Conservation (phyloP, 2,888 invertebrate genomes). For the Metacarcinus magister region DNA sequence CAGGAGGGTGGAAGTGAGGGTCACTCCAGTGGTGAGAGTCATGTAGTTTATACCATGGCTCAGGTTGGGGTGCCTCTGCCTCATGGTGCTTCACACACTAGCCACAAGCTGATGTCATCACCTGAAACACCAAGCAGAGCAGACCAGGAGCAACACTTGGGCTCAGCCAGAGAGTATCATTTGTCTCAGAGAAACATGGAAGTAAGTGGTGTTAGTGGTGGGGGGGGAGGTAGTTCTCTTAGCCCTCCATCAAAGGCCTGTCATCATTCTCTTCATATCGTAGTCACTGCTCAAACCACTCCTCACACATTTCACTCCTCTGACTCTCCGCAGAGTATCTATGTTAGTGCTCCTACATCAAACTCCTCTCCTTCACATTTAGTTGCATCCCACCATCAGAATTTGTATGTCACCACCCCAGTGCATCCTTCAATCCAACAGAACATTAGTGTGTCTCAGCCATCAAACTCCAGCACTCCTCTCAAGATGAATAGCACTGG, state of each 20-base stretch:
- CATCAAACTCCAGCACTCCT: slow-evolving; percentile 37
- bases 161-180: slow-evolving; percentile 37
- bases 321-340: slow-evolving; percentile 62
- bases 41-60: slow-evolving; percentile 60
- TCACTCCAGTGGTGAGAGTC: slow-evolving; percentile 38
- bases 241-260: not conserved
- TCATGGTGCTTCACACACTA: not conserved
- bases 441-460: slow-evolving; percentile 64
- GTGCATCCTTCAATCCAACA: slow-evolving; percentile 55
- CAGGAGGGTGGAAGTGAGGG: not conserved
- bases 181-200: not conserved
- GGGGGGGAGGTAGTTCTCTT: slow-evolving; percentile 1
- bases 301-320: slow-evolving; percentile 55
- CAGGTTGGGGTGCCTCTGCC: slow-evolving; percentile 7
- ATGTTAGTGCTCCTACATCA: slow-evolving; percentile 54
- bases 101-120: not conserved
- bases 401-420: slow-evolving; percentile 71
- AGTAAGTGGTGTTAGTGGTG: not conserved
- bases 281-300: slow-evolving; percentile 42
- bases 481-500: slow-evolving; percentile 50
- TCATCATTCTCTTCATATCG: slow-evolving; percentile 56
- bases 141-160: not conserved
- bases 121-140: not conserved
- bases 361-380: slow-evolving; percentile 36
- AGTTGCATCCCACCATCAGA: slow-evolving; percentile 60